Evolutionary conservation across 2,113 vertebrate genomes (phyloP).

Genomic region (Hypocryptadius cinnamomeus): DNA sequence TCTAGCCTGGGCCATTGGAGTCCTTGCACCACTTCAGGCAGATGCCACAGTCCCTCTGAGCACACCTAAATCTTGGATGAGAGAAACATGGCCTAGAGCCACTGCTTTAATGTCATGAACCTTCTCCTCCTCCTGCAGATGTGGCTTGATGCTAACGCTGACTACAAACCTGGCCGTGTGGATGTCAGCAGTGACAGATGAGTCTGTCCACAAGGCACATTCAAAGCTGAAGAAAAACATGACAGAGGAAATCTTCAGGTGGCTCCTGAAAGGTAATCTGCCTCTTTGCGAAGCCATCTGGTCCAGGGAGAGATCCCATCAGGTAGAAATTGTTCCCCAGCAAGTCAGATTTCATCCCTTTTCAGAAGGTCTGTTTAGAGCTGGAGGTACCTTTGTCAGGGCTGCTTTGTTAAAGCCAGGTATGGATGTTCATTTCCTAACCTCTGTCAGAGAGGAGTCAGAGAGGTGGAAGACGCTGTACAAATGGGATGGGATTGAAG

Average conservation of each 20-base stretch:
- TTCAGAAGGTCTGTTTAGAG: neutral
- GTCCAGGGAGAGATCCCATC: neutral
- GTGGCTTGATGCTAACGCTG: constrained; percentile 89
- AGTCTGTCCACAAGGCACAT: constrained; percentile 85
- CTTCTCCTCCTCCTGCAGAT: constrained; percentile 64
- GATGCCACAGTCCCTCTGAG: neutral
- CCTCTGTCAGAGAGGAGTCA: neutral
- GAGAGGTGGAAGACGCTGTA: neutral
- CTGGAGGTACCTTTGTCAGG: neutral
- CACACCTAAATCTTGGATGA: neutral
- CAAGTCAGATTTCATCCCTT: neutral
- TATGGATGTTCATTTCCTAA: neutral
- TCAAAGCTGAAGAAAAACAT: constrained; percentile 37
- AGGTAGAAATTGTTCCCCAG: neutral
- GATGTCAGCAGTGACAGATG: constrained; percentile 89
- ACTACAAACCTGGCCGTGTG: constrained; percentile 88
- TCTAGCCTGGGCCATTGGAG: neutral
- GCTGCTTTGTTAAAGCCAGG: neutral
- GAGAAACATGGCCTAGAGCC: neutral
- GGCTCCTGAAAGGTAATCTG: constrained; percentile 35
- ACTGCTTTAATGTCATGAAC: neutral
- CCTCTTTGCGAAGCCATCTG: neutral
- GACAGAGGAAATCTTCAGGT: constrained; percentile 33
- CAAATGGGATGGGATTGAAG: neutral
- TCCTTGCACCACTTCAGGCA: neutral